Evolutionary conservation across 2,888 invertebrate genomes (phyloP).

Genomic region (Phorcus lineatus): DNA sequence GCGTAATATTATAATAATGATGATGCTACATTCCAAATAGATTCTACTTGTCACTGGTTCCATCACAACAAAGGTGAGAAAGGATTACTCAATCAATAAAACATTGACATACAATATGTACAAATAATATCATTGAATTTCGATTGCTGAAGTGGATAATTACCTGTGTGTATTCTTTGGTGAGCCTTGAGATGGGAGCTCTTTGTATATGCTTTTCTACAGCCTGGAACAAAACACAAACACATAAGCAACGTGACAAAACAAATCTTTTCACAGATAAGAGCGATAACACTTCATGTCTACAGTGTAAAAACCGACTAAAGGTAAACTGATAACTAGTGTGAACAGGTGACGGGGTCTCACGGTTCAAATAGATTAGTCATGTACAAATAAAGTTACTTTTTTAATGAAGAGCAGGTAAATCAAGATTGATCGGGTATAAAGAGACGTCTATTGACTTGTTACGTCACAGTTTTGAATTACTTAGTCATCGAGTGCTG

Average conservation of each 20-base stretch:
- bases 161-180: constrained; percentile 98
- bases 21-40: neutral
- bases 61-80: neutral
- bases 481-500: constrained; percentile 1
- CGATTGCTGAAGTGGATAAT: constrained; percentile 65
- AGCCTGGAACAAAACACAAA: constrained; percentile 82
- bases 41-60: no score
- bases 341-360: no score
- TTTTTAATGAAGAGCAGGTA: no score
- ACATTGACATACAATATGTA: neutral
- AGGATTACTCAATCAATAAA: no score
- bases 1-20: neutral
- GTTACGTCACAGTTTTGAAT: constrained; percentile 6
- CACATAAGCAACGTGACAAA: constrained; percentile 6
- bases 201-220: constrained; percentile 97
- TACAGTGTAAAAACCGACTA: no score
- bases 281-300: neutral
- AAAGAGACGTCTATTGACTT: neutral
- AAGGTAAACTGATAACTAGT: no score
- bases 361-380: no score
- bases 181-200: constrained; percentile 98
- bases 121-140: neutral
- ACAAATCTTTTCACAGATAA: neutral
- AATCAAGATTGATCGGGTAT: no score
- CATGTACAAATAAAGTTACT: no score